Base-by-base conservation (phyloP, 2,888 invertebrate genomes). In the Caenorhabditis panamensis region DNA sequence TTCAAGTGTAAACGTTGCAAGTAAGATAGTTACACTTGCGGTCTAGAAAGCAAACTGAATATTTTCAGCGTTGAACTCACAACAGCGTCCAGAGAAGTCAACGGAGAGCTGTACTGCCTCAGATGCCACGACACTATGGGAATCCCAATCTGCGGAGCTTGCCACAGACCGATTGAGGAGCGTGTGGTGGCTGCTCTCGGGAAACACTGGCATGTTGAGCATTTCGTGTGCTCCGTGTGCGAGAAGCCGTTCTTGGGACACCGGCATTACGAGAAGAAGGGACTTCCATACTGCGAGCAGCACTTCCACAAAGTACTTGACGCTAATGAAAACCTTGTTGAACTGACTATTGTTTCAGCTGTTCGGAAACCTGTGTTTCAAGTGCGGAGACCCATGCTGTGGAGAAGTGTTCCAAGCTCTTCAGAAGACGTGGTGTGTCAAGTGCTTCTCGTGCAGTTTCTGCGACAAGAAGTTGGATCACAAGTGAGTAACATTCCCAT, bases 121-220 rank as follows among this genome's bases (percentile, higher is more conserved):
- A 94, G 84, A 64, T 85, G 85, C 49, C 85, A 85, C 71, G 85
- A 85, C 66, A 85, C 85, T 11, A 85, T 85, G 85, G 85, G 85
- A 31, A 97, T 99, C 84, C 98, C 99, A n/a, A 99, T 99, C 88
- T 99, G 99, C 92, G 99, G 98, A 36, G 99, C 99, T 64, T 99
- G 99, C 92, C 95, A 98, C 64, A 94, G 98, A 31, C 99, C 99
- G 0, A 98, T 99, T 86, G 99, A 99, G 92, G 99, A 99, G 92
- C 94, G 99, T 79, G 97, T 99, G 31, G 97, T 99, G 11, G 98
- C 98, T 37, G 99, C 99, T 13, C 93, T 99, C 31, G 99, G 97
- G 31, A 97, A 97, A 92, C 96, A 97, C 91, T 97, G 97, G 97
- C 97, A 98, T 92, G 97, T 97, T 28, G 97, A 97, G 95, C 99